A percentile compares a stretch with the other conserved stretches of the same genome.
Conservation (phyloP, 2,888 invertebrate species). For the Lysandra coridon region DNA sequence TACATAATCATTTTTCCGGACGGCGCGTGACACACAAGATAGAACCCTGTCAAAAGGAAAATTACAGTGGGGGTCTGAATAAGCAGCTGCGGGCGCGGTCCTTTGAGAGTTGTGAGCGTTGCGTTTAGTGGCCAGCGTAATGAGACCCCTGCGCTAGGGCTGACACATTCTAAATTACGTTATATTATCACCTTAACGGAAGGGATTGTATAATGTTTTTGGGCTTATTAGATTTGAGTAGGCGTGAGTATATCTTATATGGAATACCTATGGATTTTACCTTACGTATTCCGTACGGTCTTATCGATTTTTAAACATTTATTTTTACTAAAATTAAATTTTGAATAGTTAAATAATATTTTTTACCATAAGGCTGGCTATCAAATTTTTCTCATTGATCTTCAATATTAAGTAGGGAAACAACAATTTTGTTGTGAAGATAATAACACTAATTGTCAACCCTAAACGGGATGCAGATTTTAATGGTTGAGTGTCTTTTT, state of each 20-base stretch:
- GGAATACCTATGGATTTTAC: not conserved
- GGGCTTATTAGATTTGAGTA: slow-evolving; percentile 5
- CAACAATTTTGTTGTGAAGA: not conserved
- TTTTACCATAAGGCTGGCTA: not conserved
- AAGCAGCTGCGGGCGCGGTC: slow-evolving; percentile 33
- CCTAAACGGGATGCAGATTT: not conserved
- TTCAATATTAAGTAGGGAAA: not conserved
- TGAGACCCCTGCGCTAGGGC: slow-evolving; percentile 26
- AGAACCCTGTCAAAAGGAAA: slow-evolving; percentile 49
- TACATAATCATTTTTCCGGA: slow-evolving; percentile 32
- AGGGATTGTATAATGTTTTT: slow-evolving; percentile 8
- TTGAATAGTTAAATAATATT: too few relatives aligned
- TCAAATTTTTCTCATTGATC: not conserved
- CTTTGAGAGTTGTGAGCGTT: slow-evolving; percentile 33
- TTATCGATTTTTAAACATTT: not conserved
- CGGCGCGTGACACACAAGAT: slow-evolving; percentile 41
- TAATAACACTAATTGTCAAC: not conserved
- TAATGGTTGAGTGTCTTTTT: slow-evolving; percentile 7
- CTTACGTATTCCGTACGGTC: not conserved
- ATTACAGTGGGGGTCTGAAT: slow-evolving; percentile 47
- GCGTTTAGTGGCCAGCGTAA: slow-evolving; percentile 29
- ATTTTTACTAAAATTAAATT: too few relatives aligned
- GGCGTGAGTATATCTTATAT: not conserved
- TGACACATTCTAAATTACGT: slow-evolving; percentile 1
- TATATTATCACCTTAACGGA: slow-evolving; percentile 2